Conservation (phyloP, 2,113 vertebrate species). For the Todiramphus chloris region DNA sequence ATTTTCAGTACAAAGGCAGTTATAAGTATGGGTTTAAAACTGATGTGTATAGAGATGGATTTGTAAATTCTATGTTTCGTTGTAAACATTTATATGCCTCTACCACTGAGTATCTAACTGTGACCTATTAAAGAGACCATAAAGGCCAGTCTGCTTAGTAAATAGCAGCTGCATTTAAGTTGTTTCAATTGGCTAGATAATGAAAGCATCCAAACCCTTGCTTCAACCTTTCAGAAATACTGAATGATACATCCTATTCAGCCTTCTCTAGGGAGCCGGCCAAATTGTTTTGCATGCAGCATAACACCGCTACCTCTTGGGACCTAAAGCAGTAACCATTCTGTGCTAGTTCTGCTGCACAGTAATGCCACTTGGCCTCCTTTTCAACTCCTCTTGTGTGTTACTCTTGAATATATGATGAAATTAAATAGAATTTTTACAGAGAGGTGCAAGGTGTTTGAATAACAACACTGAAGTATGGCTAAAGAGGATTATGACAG, state of each 20-base stretch:
- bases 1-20: neutral
- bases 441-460: neutral
- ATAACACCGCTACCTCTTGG: fast-evolving
- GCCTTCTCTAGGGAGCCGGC: neutral
- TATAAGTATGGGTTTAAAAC: neutral
- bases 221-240: neutral
- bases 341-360: neutral
- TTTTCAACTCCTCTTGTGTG: neutral
- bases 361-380: neutral
- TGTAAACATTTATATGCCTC: neutral
- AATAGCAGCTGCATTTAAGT: neutral
- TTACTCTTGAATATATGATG: neutral
- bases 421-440: neutral
- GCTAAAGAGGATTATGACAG: neutral
- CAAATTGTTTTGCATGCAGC: neutral
- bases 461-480: neutral
- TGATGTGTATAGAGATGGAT: neutral
- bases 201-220: neutral
- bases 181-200: neutral
- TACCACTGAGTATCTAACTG: neutral
- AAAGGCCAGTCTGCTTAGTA: neutral
- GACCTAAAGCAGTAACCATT: neutral
- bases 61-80: neutral
- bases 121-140: neutral
- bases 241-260: neutral